phyloP scores from a whole-genome alignment of 2,113 vertebrate species.

The Oceanodroma tethys region DNA sequence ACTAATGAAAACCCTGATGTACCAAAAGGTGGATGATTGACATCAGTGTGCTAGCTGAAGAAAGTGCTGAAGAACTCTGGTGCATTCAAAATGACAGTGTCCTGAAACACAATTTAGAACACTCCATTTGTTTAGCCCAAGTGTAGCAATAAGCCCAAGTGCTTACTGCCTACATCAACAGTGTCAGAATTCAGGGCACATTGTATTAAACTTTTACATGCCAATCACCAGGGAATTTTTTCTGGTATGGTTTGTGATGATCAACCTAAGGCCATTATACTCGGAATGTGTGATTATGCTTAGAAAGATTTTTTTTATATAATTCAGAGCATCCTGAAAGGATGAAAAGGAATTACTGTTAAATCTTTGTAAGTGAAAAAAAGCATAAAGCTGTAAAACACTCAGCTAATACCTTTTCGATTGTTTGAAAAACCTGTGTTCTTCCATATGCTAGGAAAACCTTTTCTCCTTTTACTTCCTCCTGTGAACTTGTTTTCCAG shows the following conservation, averaged over 20 bases:
- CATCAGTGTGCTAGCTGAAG: background rate
- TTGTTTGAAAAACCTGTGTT: background rate
- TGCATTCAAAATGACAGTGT: constrained; percentile 60
- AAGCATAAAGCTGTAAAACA: background rate
- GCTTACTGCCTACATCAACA: background rate
- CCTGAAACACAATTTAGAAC: constrained; percentile 57
- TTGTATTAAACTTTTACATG: constrained; percentile 3
- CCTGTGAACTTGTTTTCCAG: background rate
- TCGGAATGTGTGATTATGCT: background rate
- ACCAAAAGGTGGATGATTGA: constrained; percentile 72
- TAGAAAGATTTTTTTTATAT: background rate
- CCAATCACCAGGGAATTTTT: background rate
- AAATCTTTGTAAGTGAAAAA: constrained; percentile 27
- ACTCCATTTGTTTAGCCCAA: constrained; percentile 41
- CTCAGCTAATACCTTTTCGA: background rate
- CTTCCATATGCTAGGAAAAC: background rate
- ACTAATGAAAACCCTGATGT: constrained; percentile 64
- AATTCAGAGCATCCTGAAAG: background rate
- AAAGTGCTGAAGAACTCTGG: constrained; percentile 2
- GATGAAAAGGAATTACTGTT: constrained; percentile 21
- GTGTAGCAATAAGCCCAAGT: background rate
- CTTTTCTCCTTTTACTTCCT: background rate
- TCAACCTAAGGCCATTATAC: background rate
- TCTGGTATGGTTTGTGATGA: background rate
- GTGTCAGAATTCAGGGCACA: background rate